Percentiles rank a stretch among this genome's conserved stretches.
phyloP scores from a whole-genome alignment of 1,140 invertebrate genomes.

The Ruditapes philippinarum region DNA sequence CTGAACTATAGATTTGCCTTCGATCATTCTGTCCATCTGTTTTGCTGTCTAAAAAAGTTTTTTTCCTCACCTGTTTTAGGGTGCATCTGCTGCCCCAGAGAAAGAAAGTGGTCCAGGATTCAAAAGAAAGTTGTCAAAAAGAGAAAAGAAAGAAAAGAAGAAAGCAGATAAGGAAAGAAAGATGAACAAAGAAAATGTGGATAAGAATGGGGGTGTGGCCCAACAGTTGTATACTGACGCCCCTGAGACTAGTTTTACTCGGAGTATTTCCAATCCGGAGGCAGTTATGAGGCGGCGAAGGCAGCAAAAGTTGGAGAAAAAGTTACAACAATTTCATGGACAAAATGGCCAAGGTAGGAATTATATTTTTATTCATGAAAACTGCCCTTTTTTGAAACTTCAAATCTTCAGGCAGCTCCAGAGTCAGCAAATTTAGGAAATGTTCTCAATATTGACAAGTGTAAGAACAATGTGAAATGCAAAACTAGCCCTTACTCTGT shows the following conservation, averaged over 20 bases:
- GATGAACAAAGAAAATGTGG: constrained; percentile 89
- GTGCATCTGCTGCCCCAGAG: constrained; percentile 63
- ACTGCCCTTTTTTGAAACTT: too few species aligned
- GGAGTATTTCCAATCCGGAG: constrained; percentile 99
- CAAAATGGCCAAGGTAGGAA: constrained; percentile 90
- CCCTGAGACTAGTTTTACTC: constrained; percentile 97
- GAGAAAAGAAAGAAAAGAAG: constrained; percentile 99
- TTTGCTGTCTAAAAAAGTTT: too few species aligned
- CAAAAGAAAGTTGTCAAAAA: constrained; percentile 97
- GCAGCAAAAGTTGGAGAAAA: constrained; percentile 99
- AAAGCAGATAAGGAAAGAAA: constrained; percentile 97
- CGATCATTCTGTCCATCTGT: too few species aligned
- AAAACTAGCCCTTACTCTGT: too few species aligned
- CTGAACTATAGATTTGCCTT: too few species aligned
- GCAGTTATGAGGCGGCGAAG: constrained; percentile 98
- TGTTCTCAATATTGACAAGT: too few species aligned
- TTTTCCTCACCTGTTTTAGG: too few species aligned
- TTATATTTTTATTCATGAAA: too few species aligned
- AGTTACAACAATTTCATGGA: constrained; percentile 97
- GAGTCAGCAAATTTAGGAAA: too few species aligned
- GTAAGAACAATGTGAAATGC: too few species aligned
- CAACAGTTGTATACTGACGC: constrained; percentile 90
- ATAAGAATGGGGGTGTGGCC: constrained; percentile 77
- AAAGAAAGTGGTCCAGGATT: constrained; percentile 86
- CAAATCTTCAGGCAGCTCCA: too few species aligned